Base-by-base conservation (phyloP, 2,797 vertebrate genomes). In the Karalla daura region DNA sequence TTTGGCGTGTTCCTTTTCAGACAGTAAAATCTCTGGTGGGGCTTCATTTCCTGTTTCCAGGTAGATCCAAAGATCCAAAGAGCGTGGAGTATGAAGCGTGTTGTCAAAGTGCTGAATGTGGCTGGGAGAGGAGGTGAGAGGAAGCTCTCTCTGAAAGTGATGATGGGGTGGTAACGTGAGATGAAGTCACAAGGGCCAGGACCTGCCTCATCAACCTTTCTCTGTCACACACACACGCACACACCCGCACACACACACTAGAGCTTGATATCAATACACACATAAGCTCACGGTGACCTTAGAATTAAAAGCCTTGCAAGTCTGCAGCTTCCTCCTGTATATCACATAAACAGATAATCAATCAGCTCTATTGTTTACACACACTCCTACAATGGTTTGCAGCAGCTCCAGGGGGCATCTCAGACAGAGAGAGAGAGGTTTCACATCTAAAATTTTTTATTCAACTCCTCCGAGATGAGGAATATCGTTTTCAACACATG, bases 91-190 rank as follows among this genome's bases (percentile, higher is more conserved):
- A 72, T 58, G 14, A 46, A 75, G 63, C 14, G 15, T 43, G 44
- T 13, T 45, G 70, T 12, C 59, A 52, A 76, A 76, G 74, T 81
- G 86, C 68, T 86, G 54, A 68, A 58, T 75, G 71, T 68, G 63
- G 76, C 78, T 79, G 61, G 25, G 62, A 70, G 78, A 64, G 14
- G 8, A 70, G 76, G 69, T 50, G 65, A 78, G 80, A 86, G 84
- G 83, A 89, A 85, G 85, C 82, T 70, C 67, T 78, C 33, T 44
- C 53, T 72, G 76, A 85, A 92, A 88, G 74, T 86, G 88, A 91
- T 90, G 91, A 92, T 71, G 58, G 63, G 78, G 86, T 63, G 73
- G 91, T 85, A 92, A 92, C 56, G 20, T 81, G 88, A 92, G 86
- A 86, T 72, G 54, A 76, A 83, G 81, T 87, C 81, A 86, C 74